Evolutionary conservation across 2,888 invertebrate species (phyloP).

Genomic region (Octonoba sinensis): DNA sequence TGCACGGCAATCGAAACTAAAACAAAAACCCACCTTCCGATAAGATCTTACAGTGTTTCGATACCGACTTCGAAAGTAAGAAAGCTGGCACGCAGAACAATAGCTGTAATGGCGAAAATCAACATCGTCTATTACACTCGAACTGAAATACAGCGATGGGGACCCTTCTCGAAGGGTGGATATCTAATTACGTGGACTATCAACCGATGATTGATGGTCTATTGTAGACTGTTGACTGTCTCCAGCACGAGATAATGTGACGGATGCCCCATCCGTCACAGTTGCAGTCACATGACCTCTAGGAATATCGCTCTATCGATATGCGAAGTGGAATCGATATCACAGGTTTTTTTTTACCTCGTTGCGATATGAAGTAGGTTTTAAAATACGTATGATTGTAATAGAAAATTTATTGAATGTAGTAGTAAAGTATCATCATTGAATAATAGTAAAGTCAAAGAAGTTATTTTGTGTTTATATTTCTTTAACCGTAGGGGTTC

Average conservation of each 20-base stretch:
- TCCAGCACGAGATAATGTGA: conserved; percentile 35
- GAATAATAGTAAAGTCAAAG: too few species aligned
- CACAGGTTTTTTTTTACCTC: too few species aligned
- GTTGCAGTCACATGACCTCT: background rate
- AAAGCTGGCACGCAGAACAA: conserved; percentile 49
- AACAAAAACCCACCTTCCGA: background rate
- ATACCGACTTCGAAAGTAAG: conserved; percentile 6
- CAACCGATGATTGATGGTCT: conserved; percentile 48
- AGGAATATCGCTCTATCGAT: too few species aligned
- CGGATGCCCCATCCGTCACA: conserved; percentile 20
- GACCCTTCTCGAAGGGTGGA: conserved; percentile 29
- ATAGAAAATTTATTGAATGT: too few species aligned
- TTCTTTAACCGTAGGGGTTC: too few species aligned
- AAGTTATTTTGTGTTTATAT: too few species aligned
- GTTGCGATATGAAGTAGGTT: too few species aligned
- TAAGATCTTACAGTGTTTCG: conserved; percentile 6
- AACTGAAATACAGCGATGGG: conserved; percentile 11
- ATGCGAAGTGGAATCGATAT: too few species aligned
- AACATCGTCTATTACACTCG: conserved; percentile 36
- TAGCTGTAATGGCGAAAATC: conserved; percentile 48
- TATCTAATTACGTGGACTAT: conserved; percentile 56
- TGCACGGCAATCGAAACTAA: too few species aligned
- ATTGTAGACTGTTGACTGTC: conserved; percentile 47
- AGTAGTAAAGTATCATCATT: too few species aligned
- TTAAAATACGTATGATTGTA: too few species aligned